phyloP scores from a whole-genome alignment of 2,113 vertebrate species.

The Malurus cyaneus region DNA sequence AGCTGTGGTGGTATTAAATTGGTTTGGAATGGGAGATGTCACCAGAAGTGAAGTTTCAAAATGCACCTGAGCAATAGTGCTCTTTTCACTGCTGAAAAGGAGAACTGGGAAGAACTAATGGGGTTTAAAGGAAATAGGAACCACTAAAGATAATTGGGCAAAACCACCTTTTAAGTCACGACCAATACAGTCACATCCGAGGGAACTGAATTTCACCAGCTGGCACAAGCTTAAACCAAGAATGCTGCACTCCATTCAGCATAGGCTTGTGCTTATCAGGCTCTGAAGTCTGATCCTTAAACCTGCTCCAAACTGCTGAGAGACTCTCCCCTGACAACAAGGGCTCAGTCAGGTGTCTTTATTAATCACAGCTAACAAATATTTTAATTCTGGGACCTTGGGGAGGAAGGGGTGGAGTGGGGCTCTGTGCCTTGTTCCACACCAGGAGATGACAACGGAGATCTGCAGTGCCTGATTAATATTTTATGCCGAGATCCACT shows the following conservation, averaged over 20 bases:
- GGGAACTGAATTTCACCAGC: neutral
- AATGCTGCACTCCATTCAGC: neutral
- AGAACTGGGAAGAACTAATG: neutral
- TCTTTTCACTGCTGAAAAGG: neutral
- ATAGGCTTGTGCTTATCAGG: neutral
- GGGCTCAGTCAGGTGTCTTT: neutral
- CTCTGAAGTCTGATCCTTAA: neutral
- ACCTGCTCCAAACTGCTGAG: neutral
- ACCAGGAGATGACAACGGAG: conserved; percentile 54
- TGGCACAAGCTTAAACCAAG: neutral
- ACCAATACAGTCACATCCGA: neutral
- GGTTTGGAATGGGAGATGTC: neutral
- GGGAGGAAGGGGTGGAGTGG: neutral
- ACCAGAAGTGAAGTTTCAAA: neutral
- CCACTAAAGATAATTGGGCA: neutral
- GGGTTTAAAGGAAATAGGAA: neutral
- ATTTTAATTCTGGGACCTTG: conserved; percentile 6
- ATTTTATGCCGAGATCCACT: conserved; percentile 71
- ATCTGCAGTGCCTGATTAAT: conserved; percentile 75
- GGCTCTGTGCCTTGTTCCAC: conserved; percentile 28
- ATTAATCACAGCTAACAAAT: conserved; percentile 27
- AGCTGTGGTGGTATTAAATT: neutral
- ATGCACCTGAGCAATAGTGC: neutral
- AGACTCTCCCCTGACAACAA: neutral
- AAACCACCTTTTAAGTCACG: neutral